Base-by-base conservation (phyloP, 1,140 invertebrate species). In the Platyscapa corneri region DNA sequence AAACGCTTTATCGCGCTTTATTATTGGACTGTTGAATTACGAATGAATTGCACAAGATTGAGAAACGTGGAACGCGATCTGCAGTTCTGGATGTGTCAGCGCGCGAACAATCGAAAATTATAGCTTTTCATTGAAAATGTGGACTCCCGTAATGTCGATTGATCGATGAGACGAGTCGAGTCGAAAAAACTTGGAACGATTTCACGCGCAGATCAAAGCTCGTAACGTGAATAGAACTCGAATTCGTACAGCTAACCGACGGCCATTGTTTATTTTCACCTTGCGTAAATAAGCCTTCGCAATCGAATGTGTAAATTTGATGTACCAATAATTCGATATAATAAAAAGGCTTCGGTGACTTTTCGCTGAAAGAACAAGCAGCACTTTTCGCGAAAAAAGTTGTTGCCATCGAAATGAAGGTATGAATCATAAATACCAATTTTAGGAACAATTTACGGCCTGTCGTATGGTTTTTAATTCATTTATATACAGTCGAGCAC, bases 361-460 rank as follows among this genome's bases (percentile, higher is more conserved):
- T 37, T 70, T 70, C 67, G 6, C 20, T 23, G 18, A 30, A 37
- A 23, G 42, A 46, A 16, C 1, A n/a, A 70, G 30, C 3, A 2
- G n/a, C n/a, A n/a, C n/a, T n/a, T n/a, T n/a, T 70, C 14, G 18
- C 32, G 18, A 60, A 30, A 70, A 70, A 70, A 20, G 67, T 0
- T 37, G 16, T 30, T 18, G 32, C 8, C 20, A 37, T 70, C 37
- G 67, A 70, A 37, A 16, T 37, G 34, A 75, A 18, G 37, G 74
- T 53, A 49, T 46, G 60, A 64, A 83, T 77, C 56, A 65, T 76
- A 76, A 77, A 83, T 64, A 42, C 27, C 39, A 64, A 64, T 83
- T 76, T 83, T 56, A 74, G 70, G 49, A 83, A 75, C 53, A 83
- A 75, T 64, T 64, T 67, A 75, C 81, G 72, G 14, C 70, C 5